Percentiles rank a stretch among this genome's conserved stretches.
Conservation (phyloP, 2,888 invertebrate genomes). For the Lydus trimaculatus region DNA sequence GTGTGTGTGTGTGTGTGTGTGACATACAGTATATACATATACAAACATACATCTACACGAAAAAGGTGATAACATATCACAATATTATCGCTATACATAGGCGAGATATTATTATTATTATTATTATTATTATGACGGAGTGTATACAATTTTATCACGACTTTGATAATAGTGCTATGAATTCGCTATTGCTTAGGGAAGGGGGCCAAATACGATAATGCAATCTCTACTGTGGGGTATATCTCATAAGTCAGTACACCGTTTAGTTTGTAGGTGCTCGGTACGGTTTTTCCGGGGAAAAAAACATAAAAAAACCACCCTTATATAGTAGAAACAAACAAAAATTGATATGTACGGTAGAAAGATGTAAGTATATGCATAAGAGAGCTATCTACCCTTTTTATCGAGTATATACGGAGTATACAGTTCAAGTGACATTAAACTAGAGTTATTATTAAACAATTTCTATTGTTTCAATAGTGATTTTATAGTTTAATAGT, state of each 20-base stretch:
- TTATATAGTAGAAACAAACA: background rate
- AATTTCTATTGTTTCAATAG: background rate
- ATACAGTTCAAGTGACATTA: background rate
- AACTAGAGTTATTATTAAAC: background rate
- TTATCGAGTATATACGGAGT: too few species aligned
- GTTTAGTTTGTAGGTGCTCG: slow-evolving; percentile 48
- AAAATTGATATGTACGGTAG: background rate
- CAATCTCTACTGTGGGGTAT: slow-evolving; percentile 51
- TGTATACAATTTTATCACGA: slow-evolving; percentile 57
- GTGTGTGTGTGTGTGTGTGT: too few species aligned
- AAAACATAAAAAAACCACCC: background rate
- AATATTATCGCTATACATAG: slow-evolving; percentile 50
- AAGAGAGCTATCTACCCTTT: too few species aligned
- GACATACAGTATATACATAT: too few species aligned
- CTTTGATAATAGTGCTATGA: slow-evolving; percentile 56
- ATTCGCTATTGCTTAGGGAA: slow-evolving; percentile 56
- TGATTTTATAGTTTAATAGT: background rate
- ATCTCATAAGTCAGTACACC: slow-evolving; percentile 46
- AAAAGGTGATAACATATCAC: slow-evolving; percentile 57
- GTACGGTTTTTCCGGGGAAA: slow-evolving; percentile 15
- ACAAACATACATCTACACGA: slow-evolving; percentile 23
- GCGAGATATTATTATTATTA: slow-evolving; percentile 39
- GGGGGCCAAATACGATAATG: slow-evolving; percentile 51
- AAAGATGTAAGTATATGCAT: background rate
- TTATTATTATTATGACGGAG: slow-evolving; percentile 56